Conservation (phyloP, 2,888 invertebrate genomes). For the Drosophila paramelanica region DNA sequence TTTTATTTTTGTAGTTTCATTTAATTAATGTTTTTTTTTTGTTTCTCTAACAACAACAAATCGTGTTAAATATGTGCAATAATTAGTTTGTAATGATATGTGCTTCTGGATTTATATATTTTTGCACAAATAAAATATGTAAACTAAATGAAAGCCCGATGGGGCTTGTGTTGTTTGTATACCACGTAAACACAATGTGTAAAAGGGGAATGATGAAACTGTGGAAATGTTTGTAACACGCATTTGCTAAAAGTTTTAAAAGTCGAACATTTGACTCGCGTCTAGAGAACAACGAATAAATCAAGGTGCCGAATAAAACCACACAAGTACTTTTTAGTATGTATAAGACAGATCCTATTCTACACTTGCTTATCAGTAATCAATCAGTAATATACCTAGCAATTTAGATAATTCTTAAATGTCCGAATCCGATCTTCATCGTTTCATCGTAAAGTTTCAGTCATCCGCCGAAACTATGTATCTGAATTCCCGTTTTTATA, state of each 20-base stretch:
- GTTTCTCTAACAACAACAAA: conserved; percentile 47
- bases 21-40: conserved; percentile 27
- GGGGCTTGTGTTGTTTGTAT: not conserved
- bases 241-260: too few species aligned
- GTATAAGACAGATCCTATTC: too few species aligned
- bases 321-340: too few species aligned
- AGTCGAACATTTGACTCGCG: too few species aligned
- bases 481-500: not conserved
- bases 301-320: too few species aligned
- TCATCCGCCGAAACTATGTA: not conserved
- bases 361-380: too few species aligned
- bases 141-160: conserved; percentile 7
- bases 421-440: too few species aligned
- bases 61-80: conserved; percentile 75
- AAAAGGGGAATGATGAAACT: not conserved
- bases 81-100: conserved; percentile 61
- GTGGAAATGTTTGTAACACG: not conserved
- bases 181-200: not conserved
- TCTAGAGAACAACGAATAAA: too few species aligned
- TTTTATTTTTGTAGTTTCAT: conserved; percentile 32
- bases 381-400: too few species aligned
- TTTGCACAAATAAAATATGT: conserved; percentile 55
- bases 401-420: too few species aligned
- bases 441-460: too few species aligned
- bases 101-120: conserved; percentile 49